Evolutionary conservation across 1,140 invertebrate genomes (phyloP).

Genomic region (Drosophila repletoides): DNA sequence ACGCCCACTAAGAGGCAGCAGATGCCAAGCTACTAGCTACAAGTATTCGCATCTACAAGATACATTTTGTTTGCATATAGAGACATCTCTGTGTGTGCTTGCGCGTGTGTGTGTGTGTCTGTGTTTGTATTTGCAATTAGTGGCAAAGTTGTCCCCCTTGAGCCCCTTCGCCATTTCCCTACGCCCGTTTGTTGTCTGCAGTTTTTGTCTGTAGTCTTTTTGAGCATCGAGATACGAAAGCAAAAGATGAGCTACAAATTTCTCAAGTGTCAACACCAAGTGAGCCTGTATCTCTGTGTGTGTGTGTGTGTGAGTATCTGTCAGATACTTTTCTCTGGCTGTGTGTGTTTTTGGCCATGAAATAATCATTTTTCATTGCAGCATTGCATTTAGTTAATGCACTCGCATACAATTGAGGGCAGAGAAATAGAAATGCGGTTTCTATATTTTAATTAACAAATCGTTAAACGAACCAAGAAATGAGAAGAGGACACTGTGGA

Average conservation of each 20-base stretch:
- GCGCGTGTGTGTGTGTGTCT: conserved; percentile 27
- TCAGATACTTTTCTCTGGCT: conserved; percentile 53
- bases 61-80: neutral
- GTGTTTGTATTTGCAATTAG: conserved; percentile 59
- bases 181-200: conserved; percentile 44
- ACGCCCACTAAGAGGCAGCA: conserved; percentile 4
- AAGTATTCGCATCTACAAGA: conserved; percentile 12
- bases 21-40: neutral
- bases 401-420: neutral
- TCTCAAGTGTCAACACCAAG: conserved; percentile 81
- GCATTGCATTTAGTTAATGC: conserved; percentile 69
- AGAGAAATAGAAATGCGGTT: neutral
- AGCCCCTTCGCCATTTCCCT: neutral
- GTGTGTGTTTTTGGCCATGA: conserved; percentile 61
- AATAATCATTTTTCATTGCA: conserved; percentile 69
- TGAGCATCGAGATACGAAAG: conserved; percentile 69
- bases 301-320: conserved; percentile 28
- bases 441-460: too few relatives aligned
- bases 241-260: conserved; percentile 82
- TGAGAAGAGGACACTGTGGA: too few relatives aligned
- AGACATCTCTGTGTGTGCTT: conserved; percentile 21
- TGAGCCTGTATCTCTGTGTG: conserved; percentile 16
- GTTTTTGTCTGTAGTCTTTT: conserved; percentile 61
- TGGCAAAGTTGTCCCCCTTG: conserved; percentile 44
- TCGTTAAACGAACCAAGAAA: too few relatives aligned